Percentiles rank a stretch among this genome's conserved stretches.
Conservation (phyloP, 2,888 invertebrate species). For the Mongoloraphidia duomilia region DNA sequence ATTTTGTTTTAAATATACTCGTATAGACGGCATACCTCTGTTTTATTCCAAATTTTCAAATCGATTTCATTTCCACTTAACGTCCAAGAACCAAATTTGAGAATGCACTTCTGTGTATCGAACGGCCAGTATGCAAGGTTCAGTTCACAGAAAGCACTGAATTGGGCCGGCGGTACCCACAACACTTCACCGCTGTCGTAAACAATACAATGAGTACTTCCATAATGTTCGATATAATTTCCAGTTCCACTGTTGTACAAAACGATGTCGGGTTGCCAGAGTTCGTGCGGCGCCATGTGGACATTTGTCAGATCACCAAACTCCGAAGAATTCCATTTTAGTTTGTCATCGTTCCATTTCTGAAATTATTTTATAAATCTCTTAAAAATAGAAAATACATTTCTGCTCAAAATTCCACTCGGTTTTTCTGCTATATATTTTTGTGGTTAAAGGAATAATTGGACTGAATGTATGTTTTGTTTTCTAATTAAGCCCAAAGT, state of each 20-base stretch:
- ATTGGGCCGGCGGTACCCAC: constrained; percentile 55
- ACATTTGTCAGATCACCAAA: constrained; percentile 46
- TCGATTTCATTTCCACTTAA: constrained; percentile 13
- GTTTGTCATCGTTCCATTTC: constrained; percentile 58
- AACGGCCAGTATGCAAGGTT: constrained; percentile 61
- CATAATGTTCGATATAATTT: constrained; percentile 26
- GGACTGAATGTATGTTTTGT: no score
- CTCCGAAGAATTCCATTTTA: constrained; percentile 52
- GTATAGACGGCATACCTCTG: no score
- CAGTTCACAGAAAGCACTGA: constrained; percentile 46
- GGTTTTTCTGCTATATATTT: no score
- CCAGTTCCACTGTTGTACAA: constrained; percentile 41
- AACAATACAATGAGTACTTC: constrained; percentile 38
- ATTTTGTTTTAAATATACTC: no score
- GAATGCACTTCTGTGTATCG: constrained; percentile 49
- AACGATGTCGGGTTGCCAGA: constrained; percentile 66
- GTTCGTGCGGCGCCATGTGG: constrained; percentile 50
- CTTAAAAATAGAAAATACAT: no score
- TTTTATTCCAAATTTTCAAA: no score
- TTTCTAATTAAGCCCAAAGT: no score
- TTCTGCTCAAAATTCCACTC: no score
- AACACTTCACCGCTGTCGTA: constrained; percentile 36
- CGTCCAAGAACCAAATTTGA: constrained; percentile 62
- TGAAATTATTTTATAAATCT: constrained; percentile 26
- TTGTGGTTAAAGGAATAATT: no score